Evolutionary conservation across 2,888 invertebrate species (phyloP).

Genomic region (Synanthedon tipuliformis): DNA sequence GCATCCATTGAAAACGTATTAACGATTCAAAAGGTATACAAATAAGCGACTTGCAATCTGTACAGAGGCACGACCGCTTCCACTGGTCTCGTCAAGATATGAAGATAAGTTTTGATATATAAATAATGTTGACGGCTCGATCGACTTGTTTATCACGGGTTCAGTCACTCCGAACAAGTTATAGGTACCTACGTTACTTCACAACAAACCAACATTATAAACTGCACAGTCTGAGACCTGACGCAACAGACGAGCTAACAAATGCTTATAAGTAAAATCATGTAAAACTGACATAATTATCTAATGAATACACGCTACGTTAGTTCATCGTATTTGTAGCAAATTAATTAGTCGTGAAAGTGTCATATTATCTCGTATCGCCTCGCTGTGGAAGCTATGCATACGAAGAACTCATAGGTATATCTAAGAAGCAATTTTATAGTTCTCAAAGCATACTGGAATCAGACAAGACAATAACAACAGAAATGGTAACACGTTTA

Average conservation of each 20-base stretch:
- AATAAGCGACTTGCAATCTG: not conserved
- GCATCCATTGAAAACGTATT: constrained; percentile 8
- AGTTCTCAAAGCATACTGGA: no score
- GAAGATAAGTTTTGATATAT: constrained; percentile 18
- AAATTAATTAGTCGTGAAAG: no score
- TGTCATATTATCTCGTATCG: no score
- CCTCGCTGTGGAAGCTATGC: no score
- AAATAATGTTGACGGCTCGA: constrained; percentile 12
- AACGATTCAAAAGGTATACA: not conserved
- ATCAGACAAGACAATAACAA: no score
- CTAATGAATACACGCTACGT: no score
- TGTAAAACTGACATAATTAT: no score
- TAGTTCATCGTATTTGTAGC: no score
- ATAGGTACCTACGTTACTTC: not conserved
- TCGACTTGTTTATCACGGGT: constrained; percentile 21
- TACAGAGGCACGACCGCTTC: constrained; percentile 6
- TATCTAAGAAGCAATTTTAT: no score
- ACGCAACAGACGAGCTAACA: not conserved
- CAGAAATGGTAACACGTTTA: no score
- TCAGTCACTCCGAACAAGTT: constrained; percentile 12
- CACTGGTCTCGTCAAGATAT: constrained; percentile 18
- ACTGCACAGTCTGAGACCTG: not conserved
- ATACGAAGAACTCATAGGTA: no score
- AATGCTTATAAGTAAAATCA: no score
- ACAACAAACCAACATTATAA: not conserved